These are phyloP conservation scores for Physeter macrocephalus DNA, from an alignment of 2,113 vertebrate genomes.

Conservation along the genomic window DNA sequence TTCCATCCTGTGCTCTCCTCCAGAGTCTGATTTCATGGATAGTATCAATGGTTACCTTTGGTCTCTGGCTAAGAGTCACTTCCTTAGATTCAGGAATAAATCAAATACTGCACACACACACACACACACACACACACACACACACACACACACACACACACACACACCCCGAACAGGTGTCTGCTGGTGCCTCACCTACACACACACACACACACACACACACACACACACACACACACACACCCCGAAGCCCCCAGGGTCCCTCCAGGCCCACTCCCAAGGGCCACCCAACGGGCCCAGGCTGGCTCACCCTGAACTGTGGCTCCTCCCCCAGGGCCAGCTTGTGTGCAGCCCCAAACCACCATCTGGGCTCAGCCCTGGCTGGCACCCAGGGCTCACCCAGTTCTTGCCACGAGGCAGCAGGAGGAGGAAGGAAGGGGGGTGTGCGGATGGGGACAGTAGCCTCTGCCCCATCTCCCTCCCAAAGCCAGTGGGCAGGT, in stretches of 20 bases:
- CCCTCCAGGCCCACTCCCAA: background rate
- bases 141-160: background rate
- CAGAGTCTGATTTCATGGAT: background rate
- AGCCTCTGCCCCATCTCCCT: background rate
- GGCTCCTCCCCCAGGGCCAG: background rate
- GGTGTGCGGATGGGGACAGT: background rate
- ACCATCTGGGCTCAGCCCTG: slow-evolving; percentile 39
- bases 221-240: background rate
- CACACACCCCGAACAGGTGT: background rate
- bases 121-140: background rate
- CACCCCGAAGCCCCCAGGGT: background rate
- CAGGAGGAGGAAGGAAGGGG: background rate
- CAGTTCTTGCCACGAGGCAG: slow-evolving; percentile 58
- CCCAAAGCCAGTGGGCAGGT: background rate
- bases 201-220: background rate
- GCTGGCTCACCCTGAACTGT: fast-evolving
- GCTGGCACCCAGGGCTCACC: slow-evolving; percentile 48
- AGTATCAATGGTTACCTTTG: background rate
- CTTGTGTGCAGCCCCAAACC: slow-evolving; percentile 30
- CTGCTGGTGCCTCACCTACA: too few relatives aligned
- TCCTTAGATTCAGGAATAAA: background rate
- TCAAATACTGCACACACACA: too few relatives aligned
- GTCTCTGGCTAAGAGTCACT: background rate
- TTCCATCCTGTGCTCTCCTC: background rate
- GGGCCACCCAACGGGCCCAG: background rate